These are phyloP conservation scores for Heteronetta atricapilla DNA, from an alignment of 2,113 vertebrate genomes.

Conservation along the genomic window DNA sequence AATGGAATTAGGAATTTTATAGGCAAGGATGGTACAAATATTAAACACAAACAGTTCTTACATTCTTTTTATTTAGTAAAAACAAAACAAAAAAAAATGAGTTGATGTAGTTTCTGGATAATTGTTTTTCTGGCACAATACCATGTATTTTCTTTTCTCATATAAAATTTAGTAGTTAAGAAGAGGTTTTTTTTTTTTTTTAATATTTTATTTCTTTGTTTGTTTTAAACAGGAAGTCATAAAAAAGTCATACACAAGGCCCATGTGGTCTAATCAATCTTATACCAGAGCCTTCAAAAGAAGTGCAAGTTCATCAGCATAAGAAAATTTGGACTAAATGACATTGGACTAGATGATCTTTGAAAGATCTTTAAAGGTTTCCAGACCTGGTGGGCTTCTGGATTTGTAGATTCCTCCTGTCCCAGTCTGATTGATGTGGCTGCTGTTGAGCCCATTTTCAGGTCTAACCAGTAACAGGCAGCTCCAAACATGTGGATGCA, in stretches of 20 bases:
- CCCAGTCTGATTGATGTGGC: neutral
- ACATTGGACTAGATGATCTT: neutral
- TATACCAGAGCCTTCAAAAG: neutral
- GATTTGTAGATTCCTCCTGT: neutral
- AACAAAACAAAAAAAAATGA: neutral
- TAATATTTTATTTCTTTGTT: too few relatives aligned
- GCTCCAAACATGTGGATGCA: neutral
- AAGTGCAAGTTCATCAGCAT: neutral
- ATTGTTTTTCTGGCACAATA: neutral
- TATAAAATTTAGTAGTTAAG: neutral
- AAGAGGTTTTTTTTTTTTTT: neutral
- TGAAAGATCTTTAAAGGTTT: neutral
- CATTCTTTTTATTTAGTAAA: neutral
- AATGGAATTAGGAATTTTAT: constrained; percentile 16
- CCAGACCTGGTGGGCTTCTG: neutral
- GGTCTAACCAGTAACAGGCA: neutral
- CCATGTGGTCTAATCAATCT: neutral
- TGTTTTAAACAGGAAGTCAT: neutral
- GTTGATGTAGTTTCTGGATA: neutral
- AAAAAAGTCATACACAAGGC: neutral
- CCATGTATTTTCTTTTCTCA: neutral
- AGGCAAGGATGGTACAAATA: constrained; percentile 5
- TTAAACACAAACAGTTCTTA: neutral
- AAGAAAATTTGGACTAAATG: neutral
- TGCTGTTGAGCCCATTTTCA: neutral